Evolutionary conservation across 1,140 invertebrate genomes (phyloP).

Genomic region (Centruroides vittatus): DNA sequence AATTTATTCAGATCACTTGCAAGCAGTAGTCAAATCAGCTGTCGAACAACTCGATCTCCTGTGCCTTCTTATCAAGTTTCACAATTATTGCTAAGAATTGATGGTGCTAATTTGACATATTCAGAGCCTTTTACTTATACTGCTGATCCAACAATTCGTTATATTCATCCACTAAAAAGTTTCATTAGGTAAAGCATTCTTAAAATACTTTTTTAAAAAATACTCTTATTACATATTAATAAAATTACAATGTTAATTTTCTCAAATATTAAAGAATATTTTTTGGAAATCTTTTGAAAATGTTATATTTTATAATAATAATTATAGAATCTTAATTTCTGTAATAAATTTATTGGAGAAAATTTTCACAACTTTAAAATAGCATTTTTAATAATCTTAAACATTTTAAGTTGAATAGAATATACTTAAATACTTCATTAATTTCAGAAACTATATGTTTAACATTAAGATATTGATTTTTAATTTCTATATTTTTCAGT

Average conservation of each 20-base stretch:
- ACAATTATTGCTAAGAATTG: constrained; percentile 59
- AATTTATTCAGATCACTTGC: constrained; percentile 32
- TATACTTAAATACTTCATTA: no score
- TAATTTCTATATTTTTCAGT: constrained; percentile 38
- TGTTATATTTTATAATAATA: no score
- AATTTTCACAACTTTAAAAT: no score
- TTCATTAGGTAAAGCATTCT: constrained; percentile 23
- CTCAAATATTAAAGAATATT: constrained; percentile 41
- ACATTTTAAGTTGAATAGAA: no score
- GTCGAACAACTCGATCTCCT: constrained; percentile 59
- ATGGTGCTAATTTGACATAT: constrained; percentile 61
- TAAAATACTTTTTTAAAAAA: no score
- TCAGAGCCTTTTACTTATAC: constrained; percentile 69
- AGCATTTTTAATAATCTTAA: no score
- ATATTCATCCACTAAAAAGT: constrained; percentile 26
- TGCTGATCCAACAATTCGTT: constrained; percentile 67
- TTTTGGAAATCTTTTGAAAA: neutral
- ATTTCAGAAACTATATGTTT: no score
- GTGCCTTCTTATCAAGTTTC: constrained; percentile 22
- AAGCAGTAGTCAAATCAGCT: constrained; percentile 72
- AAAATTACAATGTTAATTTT: no score
- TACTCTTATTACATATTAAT: no score
- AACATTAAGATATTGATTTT: no score
- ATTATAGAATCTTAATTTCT: no score
- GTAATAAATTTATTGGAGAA: no score